Evolutionary conservation across 2,113 vertebrate genomes (phyloP).

Genomic region (Proteles cristata): DNA sequence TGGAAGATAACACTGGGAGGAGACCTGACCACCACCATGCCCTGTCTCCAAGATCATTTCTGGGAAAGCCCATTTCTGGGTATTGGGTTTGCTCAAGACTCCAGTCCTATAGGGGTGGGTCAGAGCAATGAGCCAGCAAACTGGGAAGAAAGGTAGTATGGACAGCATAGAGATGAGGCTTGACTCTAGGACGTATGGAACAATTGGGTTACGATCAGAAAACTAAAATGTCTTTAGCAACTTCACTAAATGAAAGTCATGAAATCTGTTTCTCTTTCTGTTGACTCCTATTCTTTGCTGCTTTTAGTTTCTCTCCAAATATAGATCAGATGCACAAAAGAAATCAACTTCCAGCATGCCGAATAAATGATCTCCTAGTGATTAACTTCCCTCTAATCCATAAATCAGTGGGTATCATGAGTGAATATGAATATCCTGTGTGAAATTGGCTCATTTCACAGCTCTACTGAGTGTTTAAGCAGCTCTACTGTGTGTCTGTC

Average conservation of each 20-base stretch:
- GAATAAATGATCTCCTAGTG: neutral
- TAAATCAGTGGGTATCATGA: neutral
- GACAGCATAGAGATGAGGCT: neutral
- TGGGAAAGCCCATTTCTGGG: neutral
- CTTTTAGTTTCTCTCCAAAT: constrained; percentile 6
- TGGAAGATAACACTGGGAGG: neutral
- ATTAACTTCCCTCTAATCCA: neutral
- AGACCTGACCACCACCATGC: neutral
- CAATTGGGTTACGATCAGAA: neutral
- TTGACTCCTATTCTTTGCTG: neutral
- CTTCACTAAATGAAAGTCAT: neutral
- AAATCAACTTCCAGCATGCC: neutral
- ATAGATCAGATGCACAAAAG: neutral
- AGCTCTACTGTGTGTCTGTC: neutral
- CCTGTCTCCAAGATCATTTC: neutral
- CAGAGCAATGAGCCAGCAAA: neutral
- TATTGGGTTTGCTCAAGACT: neutral
- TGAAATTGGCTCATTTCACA: neutral
- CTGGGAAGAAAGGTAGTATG: neutral
- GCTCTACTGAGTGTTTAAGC: neutral
- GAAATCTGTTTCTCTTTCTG: constrained; percentile 22
- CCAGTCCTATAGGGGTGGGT: neutral
- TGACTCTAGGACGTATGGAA: neutral
- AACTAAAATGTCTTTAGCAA: neutral
- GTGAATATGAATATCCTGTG: neutral